phyloP scores from a whole-genome alignment of 2,888 invertebrate genomes.

The Pogonocherus hispidulus region DNA sequence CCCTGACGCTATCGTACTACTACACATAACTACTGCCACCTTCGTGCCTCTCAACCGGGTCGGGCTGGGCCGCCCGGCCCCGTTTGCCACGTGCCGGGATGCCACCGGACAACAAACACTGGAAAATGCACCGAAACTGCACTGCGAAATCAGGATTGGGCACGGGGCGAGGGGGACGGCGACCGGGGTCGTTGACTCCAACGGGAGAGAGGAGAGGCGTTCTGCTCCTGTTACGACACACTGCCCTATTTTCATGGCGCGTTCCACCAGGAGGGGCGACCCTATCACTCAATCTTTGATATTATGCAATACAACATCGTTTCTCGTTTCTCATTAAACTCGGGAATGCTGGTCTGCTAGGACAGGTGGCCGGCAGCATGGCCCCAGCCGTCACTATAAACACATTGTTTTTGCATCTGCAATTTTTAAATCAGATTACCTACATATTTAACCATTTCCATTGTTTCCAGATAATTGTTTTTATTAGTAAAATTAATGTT shows the following conservation, averaged over 20 bases:
- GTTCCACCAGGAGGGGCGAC: constrained; percentile 54
- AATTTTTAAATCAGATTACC: constrained; percentile 20
- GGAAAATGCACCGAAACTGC: constrained; percentile 42
- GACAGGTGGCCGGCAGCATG: constrained; percentile 7
- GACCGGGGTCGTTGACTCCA: constrained; percentile 50
- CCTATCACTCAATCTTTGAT: constrained; percentile 48
- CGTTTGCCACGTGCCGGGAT: constrained; percentile 14
- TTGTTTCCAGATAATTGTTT: constrained; percentile 28
- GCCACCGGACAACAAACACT: constrained; percentile 23
- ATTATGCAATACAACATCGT: constrained; percentile 44
- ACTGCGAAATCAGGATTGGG: constrained; percentile 53
- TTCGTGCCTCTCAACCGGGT: constrained; percentile 29
- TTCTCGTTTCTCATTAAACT: constrained; percentile 13
- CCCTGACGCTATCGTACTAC: constrained; percentile 41
- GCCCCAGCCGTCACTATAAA: constrained; percentile 30
- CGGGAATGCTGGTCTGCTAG: constrained; percentile 21
- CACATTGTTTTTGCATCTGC: constrained; percentile 4
- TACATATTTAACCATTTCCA: constrained; percentile 2
- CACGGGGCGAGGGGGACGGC: constrained; percentile 52
- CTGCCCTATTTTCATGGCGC: constrained; percentile 63
- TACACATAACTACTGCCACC: constrained; percentile 36
- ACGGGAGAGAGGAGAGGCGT: constrained; percentile 51
- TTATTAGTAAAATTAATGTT: constrained; percentile 49
- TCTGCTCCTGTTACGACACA: constrained; percentile 59
- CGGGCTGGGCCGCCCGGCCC: constrained; percentile 12